These are phyloP conservation scores for Goniozus legneri DNA, from an alignment of 1,140 invertebrate species.

Conservation along the genomic window DNA sequence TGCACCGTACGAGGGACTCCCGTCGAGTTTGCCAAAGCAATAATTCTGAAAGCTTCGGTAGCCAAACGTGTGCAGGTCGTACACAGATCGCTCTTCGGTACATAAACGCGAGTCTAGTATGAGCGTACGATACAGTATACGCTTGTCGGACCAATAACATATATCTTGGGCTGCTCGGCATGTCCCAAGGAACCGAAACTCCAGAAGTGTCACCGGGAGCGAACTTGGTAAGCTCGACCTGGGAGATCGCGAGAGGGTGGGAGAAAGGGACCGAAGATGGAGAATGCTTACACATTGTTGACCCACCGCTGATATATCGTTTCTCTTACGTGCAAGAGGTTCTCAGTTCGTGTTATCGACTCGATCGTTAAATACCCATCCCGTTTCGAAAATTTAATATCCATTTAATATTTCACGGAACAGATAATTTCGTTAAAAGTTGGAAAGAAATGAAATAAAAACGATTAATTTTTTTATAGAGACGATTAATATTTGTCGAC, in stretches of 20 bases:
- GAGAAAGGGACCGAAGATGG: too few relatives aligned
- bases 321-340: conserved; percentile 34
- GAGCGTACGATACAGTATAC: conserved; percentile 12
- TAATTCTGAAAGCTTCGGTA: conserved; percentile 34
- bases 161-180: conserved; percentile 38
- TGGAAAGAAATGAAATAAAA: too few relatives aligned
- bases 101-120: background rate
- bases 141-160: conserved; percentile 24
- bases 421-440: too few relatives aligned
- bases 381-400: too few relatives aligned
- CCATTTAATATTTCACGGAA: too few relatives aligned
- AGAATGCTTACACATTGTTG: conserved; percentile 49
- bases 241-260: conserved; percentile 26
- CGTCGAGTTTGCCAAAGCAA: too few relatives aligned
- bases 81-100: conserved; percentile 7
- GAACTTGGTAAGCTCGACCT: conserved; percentile 42
- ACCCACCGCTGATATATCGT: conserved; percentile 47
- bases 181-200: conserved; percentile 49
- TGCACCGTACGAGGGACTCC: too few relatives aligned
- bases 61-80: conserved; percentile 23
- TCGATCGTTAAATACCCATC: too few relatives aligned
- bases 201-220: conserved; percentile 50
- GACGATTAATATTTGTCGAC: too few relatives aligned
- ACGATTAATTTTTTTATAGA: too few relatives aligned
- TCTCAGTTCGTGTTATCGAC: conserved; percentile 40